Evolutionary conservation across 64 coral and sea anemone genomes (phyloP).

Genomic region (Pocillopora damicornis): DNA sequence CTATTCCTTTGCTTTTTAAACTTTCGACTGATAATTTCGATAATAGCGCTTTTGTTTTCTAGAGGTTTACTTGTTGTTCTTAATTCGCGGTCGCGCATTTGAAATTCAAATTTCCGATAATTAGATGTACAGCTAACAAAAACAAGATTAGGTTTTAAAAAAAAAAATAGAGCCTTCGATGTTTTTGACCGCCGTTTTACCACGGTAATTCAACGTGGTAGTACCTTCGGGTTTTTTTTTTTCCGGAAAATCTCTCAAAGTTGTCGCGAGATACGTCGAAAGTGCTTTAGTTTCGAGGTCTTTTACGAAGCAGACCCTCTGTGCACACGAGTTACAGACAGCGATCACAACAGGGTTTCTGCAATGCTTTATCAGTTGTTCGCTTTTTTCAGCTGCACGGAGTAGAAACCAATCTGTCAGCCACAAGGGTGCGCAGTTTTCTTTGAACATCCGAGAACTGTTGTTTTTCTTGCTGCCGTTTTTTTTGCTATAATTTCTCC

Average conservation of each 20-base stretch:
- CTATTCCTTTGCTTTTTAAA: background rate
- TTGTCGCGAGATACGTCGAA: background rate
- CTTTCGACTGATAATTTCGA: background rate
- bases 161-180: no score
- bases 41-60: slow-evolving; percentile 13
- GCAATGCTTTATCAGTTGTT: background rate
- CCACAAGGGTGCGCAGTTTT: slow-evolving; percentile 10
- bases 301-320: background rate
- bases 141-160: background rate
- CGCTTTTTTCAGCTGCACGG: background rate
- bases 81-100: background rate
- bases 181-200: no score
- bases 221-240: no score
- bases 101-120: slow-evolving; percentile 1
- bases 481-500: background rate
- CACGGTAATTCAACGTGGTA: no score
- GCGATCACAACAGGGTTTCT: slow-evolving; percentile 18
- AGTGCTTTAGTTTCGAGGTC: background rate
- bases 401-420: background rate
- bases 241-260: background rate
- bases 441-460: background rate
- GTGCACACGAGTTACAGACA: background rate
- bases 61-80: background rate
- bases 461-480: background rate
- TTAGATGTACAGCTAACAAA: background rate